Evolutionary conservation across 2,888 invertebrate genomes (phyloP).

Genomic region (Alsophila aescularia): DNA sequence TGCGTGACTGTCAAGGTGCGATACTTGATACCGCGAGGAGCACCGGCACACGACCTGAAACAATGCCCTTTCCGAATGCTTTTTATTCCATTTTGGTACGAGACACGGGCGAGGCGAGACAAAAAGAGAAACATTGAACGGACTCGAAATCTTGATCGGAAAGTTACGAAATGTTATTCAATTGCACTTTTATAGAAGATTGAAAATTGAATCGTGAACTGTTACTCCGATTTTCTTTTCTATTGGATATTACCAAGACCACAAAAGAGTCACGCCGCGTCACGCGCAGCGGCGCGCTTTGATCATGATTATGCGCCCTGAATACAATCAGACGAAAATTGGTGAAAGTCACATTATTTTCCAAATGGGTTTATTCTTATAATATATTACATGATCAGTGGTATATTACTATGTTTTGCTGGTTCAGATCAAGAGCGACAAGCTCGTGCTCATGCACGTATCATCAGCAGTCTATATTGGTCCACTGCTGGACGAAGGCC

Average conservation of each 20-base stretch:
- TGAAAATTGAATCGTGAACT: constrained; percentile 30
- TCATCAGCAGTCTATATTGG: no score
- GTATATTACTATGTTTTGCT: no score
- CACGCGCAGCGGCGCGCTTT: constrained; percentile 23
- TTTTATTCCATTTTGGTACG: constrained; percentile 39
- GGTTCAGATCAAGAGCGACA: no score
- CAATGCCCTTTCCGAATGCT: constrained; percentile 46
- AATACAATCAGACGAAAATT: constrained; percentile 23
- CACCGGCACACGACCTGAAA: constrained; percentile 42
- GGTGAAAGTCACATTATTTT: constrained; percentile 31
- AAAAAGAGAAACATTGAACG: constrained; percentile 15
- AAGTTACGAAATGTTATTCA: constrained; percentile 21
- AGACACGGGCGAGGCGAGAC: constrained; percentile 17
- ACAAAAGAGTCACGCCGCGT: constrained; percentile 31
- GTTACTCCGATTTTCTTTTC: constrained; percentile 17
- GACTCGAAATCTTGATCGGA: constrained; percentile 26
- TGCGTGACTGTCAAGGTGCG: constrained; percentile 46
- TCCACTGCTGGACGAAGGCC: no score
- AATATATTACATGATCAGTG: no score
- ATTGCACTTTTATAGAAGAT: constrained; percentile 16
- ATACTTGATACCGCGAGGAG: constrained; percentile 50
- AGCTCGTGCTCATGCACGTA: no score
- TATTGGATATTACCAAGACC: constrained; percentile 10
- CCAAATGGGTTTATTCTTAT: constrained; percentile 10
- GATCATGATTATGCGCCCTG: constrained; percentile 15